Evolutionary conservation across 2,888 invertebrate species (phyloP).

Genomic region (Cepaea hortensis): DNA sequence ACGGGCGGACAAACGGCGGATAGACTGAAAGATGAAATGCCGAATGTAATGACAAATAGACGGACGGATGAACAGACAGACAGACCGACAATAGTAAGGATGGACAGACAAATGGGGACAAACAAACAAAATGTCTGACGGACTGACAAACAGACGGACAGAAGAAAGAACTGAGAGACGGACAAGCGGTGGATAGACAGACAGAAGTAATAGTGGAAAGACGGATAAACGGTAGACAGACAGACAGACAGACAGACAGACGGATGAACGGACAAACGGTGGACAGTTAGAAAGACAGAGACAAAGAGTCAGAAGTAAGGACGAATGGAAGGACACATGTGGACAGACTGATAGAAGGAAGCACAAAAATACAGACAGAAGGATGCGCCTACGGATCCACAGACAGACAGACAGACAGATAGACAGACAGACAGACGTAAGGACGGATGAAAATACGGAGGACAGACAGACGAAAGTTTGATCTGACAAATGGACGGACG

Average conservation of each 20-base stretch:
- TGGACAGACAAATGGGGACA: too few species aligned
- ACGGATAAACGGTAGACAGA: background rate
- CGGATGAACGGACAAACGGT: too few species aligned
- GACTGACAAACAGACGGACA: background rate
- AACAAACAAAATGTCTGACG: background rate
- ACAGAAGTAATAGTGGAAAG: background rate
- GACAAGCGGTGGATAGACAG: background rate
- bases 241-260: too few species aligned
- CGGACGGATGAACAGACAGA: background rate
- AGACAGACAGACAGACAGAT: too few species aligned
- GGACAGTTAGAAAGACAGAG: background rate
- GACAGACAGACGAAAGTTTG: too few species aligned
- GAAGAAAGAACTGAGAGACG: background rate
- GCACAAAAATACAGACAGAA: background rate
- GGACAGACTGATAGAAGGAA: background rate
- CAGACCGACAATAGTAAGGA: background rate
- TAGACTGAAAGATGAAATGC: background rate
- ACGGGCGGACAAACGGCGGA: background rate
- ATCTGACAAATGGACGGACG: too few species aligned
- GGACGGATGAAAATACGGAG: too few species aligned
- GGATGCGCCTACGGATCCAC: too few species aligned
- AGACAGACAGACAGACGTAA: too few species aligned
- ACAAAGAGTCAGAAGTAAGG: background rate
- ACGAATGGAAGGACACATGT: background rate
- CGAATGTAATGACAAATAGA: background rate